Percentiles rank a stretch among this genome's conserved stretches.
phyloP scores from a whole-genome alignment of 2,888 invertebrate species.

The Stenotaenia linearis region DNA sequence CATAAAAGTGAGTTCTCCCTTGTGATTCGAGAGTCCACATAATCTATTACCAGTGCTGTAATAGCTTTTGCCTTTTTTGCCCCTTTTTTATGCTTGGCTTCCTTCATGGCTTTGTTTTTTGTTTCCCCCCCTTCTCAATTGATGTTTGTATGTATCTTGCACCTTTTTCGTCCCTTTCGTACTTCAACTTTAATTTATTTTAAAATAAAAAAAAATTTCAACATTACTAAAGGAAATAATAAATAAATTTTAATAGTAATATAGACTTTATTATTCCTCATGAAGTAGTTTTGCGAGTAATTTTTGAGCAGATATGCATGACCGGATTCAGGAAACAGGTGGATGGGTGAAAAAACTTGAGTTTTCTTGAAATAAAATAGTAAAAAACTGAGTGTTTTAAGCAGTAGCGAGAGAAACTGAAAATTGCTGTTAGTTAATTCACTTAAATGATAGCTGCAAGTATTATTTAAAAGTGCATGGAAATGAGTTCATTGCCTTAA shows the following conservation, averaged over 20 bases:
- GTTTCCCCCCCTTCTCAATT: background rate
- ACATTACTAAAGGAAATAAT: background rate
- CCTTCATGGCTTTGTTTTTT: background rate
- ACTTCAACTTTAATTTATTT: too few relatives aligned
- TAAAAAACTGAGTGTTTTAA: background rate
- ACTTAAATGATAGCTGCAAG: background rate
- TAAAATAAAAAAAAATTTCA: too few relatives aligned
- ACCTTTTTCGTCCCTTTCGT: background rate
- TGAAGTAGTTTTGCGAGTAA: background rate
- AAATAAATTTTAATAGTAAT: background rate
- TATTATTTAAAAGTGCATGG: background rate
- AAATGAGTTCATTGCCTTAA: background rate
- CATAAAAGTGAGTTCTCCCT: slow-evolving; percentile 30
- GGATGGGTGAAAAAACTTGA: background rate
- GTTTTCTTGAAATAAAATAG: background rate
- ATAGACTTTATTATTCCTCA: background rate
- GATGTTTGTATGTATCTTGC: background rate
- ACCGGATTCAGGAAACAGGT: background rate
- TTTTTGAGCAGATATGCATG: background rate
- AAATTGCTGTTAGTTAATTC: background rate
- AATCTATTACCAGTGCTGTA: slow-evolving; percentile 10
- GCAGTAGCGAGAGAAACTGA: background rate
- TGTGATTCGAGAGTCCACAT: slow-evolving; percentile 12
- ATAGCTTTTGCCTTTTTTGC: background rate
- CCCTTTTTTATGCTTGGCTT: background rate